Evolutionary conservation across 2,113 vertebrate genomes (phyloP), one percentile per base, ranked within the genome.

Genomic region (Engraulis encrasicolus): DNA sequence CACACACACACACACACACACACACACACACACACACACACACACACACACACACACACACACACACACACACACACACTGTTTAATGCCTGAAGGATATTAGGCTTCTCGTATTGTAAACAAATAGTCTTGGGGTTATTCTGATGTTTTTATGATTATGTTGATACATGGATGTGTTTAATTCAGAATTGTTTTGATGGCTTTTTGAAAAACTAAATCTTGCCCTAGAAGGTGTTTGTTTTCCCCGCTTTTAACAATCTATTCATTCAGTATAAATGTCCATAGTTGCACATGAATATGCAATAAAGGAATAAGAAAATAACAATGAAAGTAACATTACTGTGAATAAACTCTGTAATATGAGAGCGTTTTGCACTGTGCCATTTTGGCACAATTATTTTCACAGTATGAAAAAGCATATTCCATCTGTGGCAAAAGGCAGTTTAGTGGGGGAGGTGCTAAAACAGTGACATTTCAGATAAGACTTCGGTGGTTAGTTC

Each of bases 351-450:
- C n/a, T n/a, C 50, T 0, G 9, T 45, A 71, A 71, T 48, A 48
- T 40, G 54, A 19, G 34, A 48, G 19, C 82, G 82, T 83, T 86
- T 85, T 88, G 81, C 74, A 78, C 87, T 85, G 2, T 81, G 36
- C 61, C 83, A 85, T 86, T 34, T 34, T 34, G 12, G 27, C 66
- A 74, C 12, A 74, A 74, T 74, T 74, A 74, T 74, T 74, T 74
- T 74, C 31, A 74, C 14, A 74, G 66, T 74, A 34, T 2, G 14
- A 74, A 34, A n/a, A 34, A 17, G 6, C 58, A n/a, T 61, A 4
- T 9, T 34, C 31, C 31, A 74, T 74, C 66, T 74, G 27, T 34
- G 54, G 31, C 11, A 14, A 74, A 34, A n/a, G n/a, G 66, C 66
- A 34, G 66, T 74, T n/a, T 74, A 74, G 66, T 74, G 66, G 14